Conservation (phyloP, 2,888 invertebrate species). For the Crematogaster levior region DNA sequence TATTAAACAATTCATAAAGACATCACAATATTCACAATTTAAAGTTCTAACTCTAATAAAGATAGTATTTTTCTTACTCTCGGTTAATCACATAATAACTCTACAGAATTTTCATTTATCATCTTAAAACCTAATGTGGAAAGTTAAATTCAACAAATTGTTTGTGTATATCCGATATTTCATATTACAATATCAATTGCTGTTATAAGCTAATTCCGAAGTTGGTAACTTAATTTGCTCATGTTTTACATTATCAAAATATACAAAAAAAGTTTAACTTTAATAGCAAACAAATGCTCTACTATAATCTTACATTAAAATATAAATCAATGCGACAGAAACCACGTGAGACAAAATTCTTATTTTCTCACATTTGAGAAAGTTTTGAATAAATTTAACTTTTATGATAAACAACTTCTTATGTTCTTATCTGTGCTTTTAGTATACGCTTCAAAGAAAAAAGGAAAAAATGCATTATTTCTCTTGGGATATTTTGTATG, state of each 20-base stretch:
- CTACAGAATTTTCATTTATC: not conserved
- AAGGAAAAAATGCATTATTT: not conserved
- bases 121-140: not conserved
- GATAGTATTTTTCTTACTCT: not conserved
- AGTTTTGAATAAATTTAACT: conserved; percentile 30
- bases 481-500: not conserved
- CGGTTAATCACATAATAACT: not conserved
- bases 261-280: not conserved
- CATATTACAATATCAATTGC: not conserved
- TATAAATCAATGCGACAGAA: not conserved
- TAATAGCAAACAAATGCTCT: not conserved
- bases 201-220: not conserved
- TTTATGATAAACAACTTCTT: not conserved
- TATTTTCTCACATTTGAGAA: not conserved
- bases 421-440: not conserved
- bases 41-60: not conserved
- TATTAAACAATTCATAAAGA: not conserved
- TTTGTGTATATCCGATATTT: not conserved
- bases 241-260: not conserved
- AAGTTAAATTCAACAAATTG: not conserved
- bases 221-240: not conserved
- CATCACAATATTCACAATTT: not conserved
- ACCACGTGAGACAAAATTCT: not conserved
- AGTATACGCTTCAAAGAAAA: not conserved
- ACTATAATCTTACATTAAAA: not conserved